These are phyloP conservation scores for Mythimna lalbum DNA, from an alignment of 2,888 invertebrate species.

Conservation along the genomic window DNA sequence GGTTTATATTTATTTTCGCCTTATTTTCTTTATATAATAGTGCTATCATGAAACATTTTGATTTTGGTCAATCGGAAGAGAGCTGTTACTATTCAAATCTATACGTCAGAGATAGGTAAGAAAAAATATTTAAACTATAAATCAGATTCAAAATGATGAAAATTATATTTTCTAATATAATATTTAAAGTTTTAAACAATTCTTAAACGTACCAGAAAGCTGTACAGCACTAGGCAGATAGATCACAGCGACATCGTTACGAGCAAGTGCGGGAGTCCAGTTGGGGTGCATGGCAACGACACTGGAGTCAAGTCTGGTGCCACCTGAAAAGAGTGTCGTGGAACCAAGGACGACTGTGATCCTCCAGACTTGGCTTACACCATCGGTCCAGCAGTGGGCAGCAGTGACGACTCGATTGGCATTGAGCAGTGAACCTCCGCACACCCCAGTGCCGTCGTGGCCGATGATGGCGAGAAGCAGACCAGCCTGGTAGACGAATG, in stretches of 20 bases:
- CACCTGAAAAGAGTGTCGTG: slow-evolving; percentile 73
- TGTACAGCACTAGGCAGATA: slow-evolving; percentile 57
- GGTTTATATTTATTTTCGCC: not conserved
- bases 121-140: not conserved
- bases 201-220: slow-evolving; percentile 16
- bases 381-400: slow-evolving; percentile 80
- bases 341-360: slow-evolving; percentile 78
- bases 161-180: not conserved
- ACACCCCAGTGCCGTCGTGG: slow-evolving; percentile 64
- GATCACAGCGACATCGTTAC: slow-evolving; percentile 77
- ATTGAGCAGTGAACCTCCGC: slow-evolving; percentile 77
- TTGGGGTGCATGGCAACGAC: slow-evolving; percentile 71
- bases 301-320: slow-evolving; percentile 70
- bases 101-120: not conserved
- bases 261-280: slow-evolving; percentile 68
- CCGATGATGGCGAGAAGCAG: slow-evolving; percentile 64
- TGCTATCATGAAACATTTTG: not conserved
- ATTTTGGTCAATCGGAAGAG: not conserved
- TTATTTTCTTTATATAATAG: not conserved
- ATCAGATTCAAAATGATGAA: too few relatives aligned
- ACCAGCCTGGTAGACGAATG: slow-evolving; percentile 62
- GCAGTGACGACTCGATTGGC: slow-evolving; percentile 70
- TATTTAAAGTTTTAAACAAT: not conserved
- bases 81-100: not conserved
- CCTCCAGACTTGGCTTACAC: slow-evolving; percentile 71